Evolutionary conservation across 1,140 invertebrate genomes (phyloP).

Genomic region (Drosophila setifemur): DNA sequence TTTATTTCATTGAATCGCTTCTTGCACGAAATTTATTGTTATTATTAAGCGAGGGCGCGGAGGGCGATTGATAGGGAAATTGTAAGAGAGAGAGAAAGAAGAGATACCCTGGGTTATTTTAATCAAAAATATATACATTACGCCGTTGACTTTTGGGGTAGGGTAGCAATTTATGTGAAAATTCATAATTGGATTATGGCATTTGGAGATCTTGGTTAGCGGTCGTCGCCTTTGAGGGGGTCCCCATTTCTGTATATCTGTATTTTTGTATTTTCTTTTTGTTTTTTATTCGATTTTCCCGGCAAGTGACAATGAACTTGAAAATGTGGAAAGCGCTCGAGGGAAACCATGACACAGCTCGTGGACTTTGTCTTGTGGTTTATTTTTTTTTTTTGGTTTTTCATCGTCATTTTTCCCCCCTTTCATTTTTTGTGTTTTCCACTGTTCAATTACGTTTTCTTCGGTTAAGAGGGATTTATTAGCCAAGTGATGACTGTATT

Average conservation of each 20-base stretch:
- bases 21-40: conserved; percentile 74
- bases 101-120: conserved; percentile 35
- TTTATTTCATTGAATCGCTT: conserved; percentile 65
- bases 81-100: neutral
- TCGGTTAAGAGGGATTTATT: neutral
- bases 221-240: conserved; percentile 63
- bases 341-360: conserved; percentile 7
- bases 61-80: neutral
- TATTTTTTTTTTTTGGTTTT: conserved; percentile 20
- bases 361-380: conserved; percentile 34
- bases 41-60: conserved; percentile 54
- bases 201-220: conserved; percentile 60
- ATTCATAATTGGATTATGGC: conserved; percentile 80
- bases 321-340: conserved; percentile 51
- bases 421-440: neutral
- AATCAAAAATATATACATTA: conserved; percentile 43
- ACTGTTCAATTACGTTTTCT: conserved; percentile 10
- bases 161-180: conserved; percentile 76
- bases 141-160: conserved; percentile 15
- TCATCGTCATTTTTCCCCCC: neutral
- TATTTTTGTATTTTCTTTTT: neutral
- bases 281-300: neutral
- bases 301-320: conserved; percentile 73
- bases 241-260: conserved; percentile 15
- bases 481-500: conserved; percentile 5